Base-by-base conservation (phyloP, 2,113 vertebrate genomes). In the Pachycephala philippinensis region DNA sequence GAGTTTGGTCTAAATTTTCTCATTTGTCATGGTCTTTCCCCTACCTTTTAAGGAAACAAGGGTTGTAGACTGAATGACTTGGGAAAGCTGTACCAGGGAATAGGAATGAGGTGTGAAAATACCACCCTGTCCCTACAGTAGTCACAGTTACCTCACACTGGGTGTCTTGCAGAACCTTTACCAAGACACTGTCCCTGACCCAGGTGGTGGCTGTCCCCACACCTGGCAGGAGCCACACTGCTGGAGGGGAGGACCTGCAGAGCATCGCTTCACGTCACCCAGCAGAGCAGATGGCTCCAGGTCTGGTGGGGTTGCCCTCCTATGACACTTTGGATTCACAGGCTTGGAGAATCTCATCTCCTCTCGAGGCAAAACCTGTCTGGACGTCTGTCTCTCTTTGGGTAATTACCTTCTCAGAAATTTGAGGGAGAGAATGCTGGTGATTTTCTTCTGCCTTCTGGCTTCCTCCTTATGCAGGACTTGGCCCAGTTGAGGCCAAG, bases 381-480 rank as follows among this genome's bases (percentile, higher is more conserved):
- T 53, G 42, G 53, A 69, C 0, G 0, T 64, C 44, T 49, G 52
- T 53, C 26, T 71, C 60, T 85, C 63, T 54, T 78, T 26, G 42
- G 31, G 63, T 54, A 83, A 83, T 80, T 83, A 30, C 20, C 39
- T 47, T 30, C 61, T 88, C 40, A 59, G 59, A 80, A 87, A 94
- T 53, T 31, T 45, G 44, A 89, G 50, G 42, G 63, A 92, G 27
- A 20, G 39, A 90, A 77, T 47, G 35, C 35, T 52, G 39, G 35
- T 77, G 64, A 71, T 76, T 80, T 86, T 76, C 78, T 71, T 84
- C 61, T 93, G 27, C 68, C 71, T 88, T 63, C 50, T 86, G 79
- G 63, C 68, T 86, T 74, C 22, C 31, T 83, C 30, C 33, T 63
- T 35, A 39, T 17, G 50, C 53, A 59, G 70, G 63, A 78, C 42